Base-by-base conservation (phyloP, 1,140 invertebrate species). In the Rhagoletis pomonella region DNA sequence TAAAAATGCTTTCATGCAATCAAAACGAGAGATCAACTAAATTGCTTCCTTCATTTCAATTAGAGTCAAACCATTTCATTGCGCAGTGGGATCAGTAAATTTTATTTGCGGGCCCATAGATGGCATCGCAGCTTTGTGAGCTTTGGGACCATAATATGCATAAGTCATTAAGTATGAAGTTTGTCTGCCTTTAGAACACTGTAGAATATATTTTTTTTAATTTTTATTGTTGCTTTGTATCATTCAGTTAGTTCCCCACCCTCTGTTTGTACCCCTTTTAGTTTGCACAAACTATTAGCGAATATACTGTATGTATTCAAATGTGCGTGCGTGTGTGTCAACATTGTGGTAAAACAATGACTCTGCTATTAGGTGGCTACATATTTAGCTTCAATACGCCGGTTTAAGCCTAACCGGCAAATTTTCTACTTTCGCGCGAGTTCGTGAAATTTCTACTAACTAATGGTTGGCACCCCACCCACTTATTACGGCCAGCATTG, bases 11-110 rank as follows among this genome's bases (percentile, higher is more conserved):
- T 19, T 50, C 44, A 50, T 50, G 17, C 69, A 77, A 77, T 50
- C 5, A 62, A n/a, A 77, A 2, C 47, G 69, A 19, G n/a, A 29
- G 47, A 81, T 73, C 39, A 73, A 73, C 10, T 73, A 73, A 47
- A 73, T 73, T 73, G 67, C 42, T 47, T 73, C 67, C 67, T 73
- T 10, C 47, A 81, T 55, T 81, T 81, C 73, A 81, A 81, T 81
- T 81, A 29, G 9, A 55, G 12, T 4, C 14, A n/a, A 19, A 4
- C 47, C 12, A 2, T 50, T 77, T 77, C n/a, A 77, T 77, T 77
- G 69, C 6, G 44, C 50, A 55, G 50, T 7, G 50, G 50, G 50
- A 29, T 29, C 29, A 29, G 29, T 29, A 29, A 29, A 29, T 29
- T 29, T 29, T 29, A 29, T 29, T 29, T 29, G 29, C 29, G 29